phyloP scores from a whole-genome alignment of 2,113 vertebrate species.

The Meleagris gallopavo region DNA sequence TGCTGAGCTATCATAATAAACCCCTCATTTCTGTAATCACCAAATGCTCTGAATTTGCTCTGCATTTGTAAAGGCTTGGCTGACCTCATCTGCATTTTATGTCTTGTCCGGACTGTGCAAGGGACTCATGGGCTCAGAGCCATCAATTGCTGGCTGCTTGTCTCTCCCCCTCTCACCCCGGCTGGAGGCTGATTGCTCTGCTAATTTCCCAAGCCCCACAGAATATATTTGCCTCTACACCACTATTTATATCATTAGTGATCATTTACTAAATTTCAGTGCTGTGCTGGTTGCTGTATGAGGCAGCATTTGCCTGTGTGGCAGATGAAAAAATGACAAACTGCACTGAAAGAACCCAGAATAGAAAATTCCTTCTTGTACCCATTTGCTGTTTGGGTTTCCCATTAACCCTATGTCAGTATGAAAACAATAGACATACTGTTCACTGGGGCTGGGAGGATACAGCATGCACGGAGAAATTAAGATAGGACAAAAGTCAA shows the following conservation, averaged over 20 bases:
- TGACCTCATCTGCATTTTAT: neutral
- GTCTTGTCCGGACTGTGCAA: neutral
- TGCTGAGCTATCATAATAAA: neutral
- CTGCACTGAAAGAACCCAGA: neutral
- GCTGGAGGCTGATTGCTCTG: slow-evolving; percentile 31
- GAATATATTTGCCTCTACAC: neutral
- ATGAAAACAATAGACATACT: neutral
- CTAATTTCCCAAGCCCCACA: slow-evolving; percentile 27
- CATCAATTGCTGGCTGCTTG: slow-evolving; percentile 19
- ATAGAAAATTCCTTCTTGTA: neutral
- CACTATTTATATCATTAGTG: neutral
- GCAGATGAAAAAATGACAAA: neutral
- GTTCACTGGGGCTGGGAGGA: neutral
- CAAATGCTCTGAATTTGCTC: neutral
- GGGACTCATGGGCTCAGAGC: neutral
- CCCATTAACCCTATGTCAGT: neutral
- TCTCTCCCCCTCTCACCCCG: neutral
- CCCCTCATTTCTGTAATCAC: neutral
- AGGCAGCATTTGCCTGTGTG: neutral
- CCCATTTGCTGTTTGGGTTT: neutral
- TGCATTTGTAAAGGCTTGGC: neutral
- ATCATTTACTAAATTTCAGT: slow-evolving; percentile 39
- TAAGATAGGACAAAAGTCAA: neutral
- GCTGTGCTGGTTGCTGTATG: neutral
- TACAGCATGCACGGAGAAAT: neutral